Conservation (phyloP, 1,140 invertebrate genomes). For the Zaprionus taronus region DNA sequence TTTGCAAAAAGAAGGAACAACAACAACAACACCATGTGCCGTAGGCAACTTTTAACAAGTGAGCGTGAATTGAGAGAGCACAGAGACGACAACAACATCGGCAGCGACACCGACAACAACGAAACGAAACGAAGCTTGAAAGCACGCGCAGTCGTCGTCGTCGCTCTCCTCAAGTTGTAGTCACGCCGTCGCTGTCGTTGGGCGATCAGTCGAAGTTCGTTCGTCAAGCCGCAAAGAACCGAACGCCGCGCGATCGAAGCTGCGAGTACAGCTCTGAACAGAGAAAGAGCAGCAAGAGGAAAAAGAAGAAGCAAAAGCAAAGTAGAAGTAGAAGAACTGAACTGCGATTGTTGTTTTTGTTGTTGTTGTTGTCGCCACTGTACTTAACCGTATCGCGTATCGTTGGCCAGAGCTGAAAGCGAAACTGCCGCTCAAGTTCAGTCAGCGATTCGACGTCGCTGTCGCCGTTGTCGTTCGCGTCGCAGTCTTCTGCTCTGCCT, state of each 20-base stretch:
- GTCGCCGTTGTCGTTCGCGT: slow-evolving; percentile 20
- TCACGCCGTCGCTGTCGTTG: slow-evolving; percentile 7
- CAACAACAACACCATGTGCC: slow-evolving; percentile 4
- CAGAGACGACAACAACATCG: slow-evolving; percentile 10
- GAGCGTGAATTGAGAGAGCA: slow-evolving; percentile 37
- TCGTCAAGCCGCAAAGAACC: slow-evolving; percentile 55
- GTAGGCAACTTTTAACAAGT: slow-evolving; percentile 42
- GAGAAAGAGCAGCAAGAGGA: slow-evolving; percentile 21
- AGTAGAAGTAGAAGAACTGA: slow-evolving; percentile 27
- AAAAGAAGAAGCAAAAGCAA: slow-evolving; percentile 4
- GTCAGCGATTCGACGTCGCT: slow-evolving; percentile 42
- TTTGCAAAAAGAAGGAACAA: slow-evolving; percentile 29
- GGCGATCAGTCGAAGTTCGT: slow-evolving; percentile 71
- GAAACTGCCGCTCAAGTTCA: slow-evolving; percentile 73
- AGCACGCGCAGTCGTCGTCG: slow-evolving; percentile 48
- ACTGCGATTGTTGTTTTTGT: slow-evolving; percentile 7
- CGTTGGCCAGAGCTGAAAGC: slow-evolving; percentile 43
- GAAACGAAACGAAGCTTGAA: slow-evolving; percentile 44
- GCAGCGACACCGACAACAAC: not conserved
- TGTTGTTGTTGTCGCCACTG: not conserved
- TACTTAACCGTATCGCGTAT: slow-evolving; percentile 26
- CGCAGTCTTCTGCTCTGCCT: slow-evolving; percentile 8
- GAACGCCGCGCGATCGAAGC: slow-evolving; percentile 22
- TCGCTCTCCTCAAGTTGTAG: not conserved
- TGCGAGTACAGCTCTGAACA: slow-evolving; percentile 24